Base-by-base conservation (phyloP, 2,797 vertebrate species). In the Tokudaia tokunoshimensis region DNA sequence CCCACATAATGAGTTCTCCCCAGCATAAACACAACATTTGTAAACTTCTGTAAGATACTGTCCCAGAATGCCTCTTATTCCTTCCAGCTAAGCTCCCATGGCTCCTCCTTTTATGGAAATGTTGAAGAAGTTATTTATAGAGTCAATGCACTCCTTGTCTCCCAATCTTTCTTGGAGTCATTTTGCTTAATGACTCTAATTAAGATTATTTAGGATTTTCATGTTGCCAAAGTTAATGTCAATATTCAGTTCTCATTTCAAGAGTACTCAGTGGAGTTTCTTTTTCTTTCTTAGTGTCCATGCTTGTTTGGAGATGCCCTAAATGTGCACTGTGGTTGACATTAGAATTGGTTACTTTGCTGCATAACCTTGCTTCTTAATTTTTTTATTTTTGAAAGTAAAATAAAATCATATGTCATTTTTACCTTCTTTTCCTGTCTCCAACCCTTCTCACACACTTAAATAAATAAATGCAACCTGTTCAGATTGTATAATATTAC, bases 71-170 rank as follows among this genome's bases (percentile, higher is more conserved):
- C 47, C 59, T 65, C 59, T 65, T 86, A 86, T 5, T 94, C 41
- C 37, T 52, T 86, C 24, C 80, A 88, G 37, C 34, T 65, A 59
- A 59, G 29, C 81, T 59, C 3, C 34, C 34, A 81, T 1, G 4
- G 13, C 11, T 85, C 70, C 52, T 94, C 74, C 52, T 90, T 93
- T 92, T 83, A 92, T 83, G 82, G 80, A 89, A 82, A 87, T 41
- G 24, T 57, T 81, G 37, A 89, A 92, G 34, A 74, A 47, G 26
- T 90, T 83, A 12, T 94, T 96, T 80, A 34, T 41, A 78, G 88
- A 81, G 8, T 34, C 47, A 17, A 57, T 75, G n/a, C 0, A 26
- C 90, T 91, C 44, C 31, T 86, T 79, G n/a, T 37, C 17, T 89
- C 3, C 34, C 24, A 65, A 1, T 76, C 72, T 89, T 57, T 61